Evolutionary conservation across 2,888 invertebrate genomes (phyloP).

Genomic region (Darwinula stevensoni): DNA sequence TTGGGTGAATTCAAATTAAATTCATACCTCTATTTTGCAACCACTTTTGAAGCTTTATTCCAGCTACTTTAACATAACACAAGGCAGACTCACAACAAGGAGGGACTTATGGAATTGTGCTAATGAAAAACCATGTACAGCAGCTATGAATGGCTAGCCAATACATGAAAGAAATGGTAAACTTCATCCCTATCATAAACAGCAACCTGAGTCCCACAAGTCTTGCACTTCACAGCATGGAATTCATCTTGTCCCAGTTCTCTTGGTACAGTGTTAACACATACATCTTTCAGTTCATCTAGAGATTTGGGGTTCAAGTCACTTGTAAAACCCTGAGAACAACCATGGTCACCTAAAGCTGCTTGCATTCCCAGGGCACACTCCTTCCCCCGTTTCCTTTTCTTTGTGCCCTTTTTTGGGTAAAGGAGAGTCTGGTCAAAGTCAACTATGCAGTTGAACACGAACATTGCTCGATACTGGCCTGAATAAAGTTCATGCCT

Average conservation of each 20-base stretch:
- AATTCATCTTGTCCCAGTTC: conserved; percentile 15
- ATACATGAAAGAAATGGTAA: conserved; percentile 26
- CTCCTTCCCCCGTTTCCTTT: conserved; percentile 11
- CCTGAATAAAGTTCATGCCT: conserved; percentile 22
- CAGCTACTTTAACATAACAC: no score
- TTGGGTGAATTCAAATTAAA: no score
- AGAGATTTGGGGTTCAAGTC: no score
- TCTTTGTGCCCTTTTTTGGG: conserved; percentile 12
- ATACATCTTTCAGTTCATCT: no score
- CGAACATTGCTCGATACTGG: conserved; percentile 29
- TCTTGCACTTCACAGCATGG: conserved; percentile 21
- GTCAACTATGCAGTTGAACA: conserved; percentile 23
- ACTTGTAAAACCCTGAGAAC: no score
- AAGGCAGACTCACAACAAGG: no score
- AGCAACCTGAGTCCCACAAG: conserved; percentile 23
- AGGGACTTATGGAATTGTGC: no score
- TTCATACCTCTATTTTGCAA: no score
- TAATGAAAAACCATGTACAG: no score
- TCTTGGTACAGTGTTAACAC: conserved; percentile 3
- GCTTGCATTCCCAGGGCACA: background rate
- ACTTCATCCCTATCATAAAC: conserved; percentile 25
- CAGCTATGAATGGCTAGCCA: conserved; percentile 33
- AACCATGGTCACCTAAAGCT: background rate
- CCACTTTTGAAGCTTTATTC: no score
- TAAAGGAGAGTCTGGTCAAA: conserved; percentile 13